Evolutionary conservation across 1,140 invertebrate species (phyloP).

Genomic region (Drosophila sp.): DNA sequence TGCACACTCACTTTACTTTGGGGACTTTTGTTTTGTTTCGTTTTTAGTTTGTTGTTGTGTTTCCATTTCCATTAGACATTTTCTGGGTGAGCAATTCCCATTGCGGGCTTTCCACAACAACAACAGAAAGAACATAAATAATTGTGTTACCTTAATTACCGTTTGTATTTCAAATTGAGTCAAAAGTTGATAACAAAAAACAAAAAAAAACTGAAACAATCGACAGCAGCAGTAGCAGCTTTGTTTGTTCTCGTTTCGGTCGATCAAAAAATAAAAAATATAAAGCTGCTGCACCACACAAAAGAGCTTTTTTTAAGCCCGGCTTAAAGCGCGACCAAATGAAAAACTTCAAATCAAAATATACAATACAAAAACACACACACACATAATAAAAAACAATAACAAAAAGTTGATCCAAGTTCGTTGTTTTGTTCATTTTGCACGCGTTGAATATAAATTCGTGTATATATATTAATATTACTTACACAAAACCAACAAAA

Average conservation of each 20-base stretch:
- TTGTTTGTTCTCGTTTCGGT: constrained; percentile 47
- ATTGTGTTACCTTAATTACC: constrained; percentile 42
- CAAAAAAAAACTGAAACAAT: constrained; percentile 30
- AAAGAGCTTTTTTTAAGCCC: constrained; percentile 55
- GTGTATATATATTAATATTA: constrained; percentile 4
- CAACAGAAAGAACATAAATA: constrained; percentile 23
- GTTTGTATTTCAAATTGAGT: constrained; percentile 33
- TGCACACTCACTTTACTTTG: background rate
- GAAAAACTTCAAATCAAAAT: constrained; percentile 15
- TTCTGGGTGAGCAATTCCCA: constrained; percentile 45
- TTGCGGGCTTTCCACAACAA: constrained; percentile 35
- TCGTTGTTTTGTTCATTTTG: constrained; percentile 36
- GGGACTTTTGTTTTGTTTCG: background rate
- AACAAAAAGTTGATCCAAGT: constrained; percentile 61
- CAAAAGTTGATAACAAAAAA: constrained; percentile 11
- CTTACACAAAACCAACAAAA: constrained; percentile 3
- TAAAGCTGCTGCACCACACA: constrained; percentile 38
- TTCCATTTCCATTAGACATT: constrained; percentile 37
- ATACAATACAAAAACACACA: constrained; percentile 41
- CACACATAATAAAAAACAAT: constrained; percentile 16
- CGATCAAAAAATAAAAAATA: constrained; percentile 5
- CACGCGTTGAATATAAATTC: constrained; percentile 26
- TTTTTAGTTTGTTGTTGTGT: constrained; percentile 6
- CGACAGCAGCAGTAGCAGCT: background rate
- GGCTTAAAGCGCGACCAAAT: constrained; percentile 29